phyloP scores from a whole-genome alignment of 2,113 vertebrate genomes.

The Natator depressus region DNA sequence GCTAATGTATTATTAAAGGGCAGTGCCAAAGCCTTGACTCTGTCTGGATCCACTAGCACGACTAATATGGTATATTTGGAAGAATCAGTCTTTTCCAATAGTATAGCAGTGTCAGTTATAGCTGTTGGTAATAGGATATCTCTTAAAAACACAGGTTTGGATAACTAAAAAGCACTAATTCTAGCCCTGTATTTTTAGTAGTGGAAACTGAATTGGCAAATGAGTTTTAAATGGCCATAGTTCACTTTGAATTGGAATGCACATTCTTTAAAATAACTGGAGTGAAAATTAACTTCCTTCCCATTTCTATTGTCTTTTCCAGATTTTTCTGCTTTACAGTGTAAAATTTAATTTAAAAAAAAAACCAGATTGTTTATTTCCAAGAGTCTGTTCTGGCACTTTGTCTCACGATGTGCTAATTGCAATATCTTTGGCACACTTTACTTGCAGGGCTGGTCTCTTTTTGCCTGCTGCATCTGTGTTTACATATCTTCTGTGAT shows the following conservation, averaged over 20 bases:
- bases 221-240: not conserved
- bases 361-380: conserved; percentile 50
- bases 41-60: not conserved
- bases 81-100: not conserved
- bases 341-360: not conserved
- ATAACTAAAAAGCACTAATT: not conserved
- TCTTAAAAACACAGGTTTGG: not conserved
- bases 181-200: not conserved
- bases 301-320: not conserved
- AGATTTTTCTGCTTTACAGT: not conserved
- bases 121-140: not conserved
- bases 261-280: not conserved
- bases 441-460: conserved; percentile 26
- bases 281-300: conserved; percentile 11
- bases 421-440: conserved; percentile 28
- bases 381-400: not conserved
- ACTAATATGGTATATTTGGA: not conserved
- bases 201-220: not conserved
- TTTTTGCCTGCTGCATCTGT: conserved; percentile 67
- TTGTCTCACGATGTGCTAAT: conserved; percentile 6
- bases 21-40: not conserved
- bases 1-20: conserved; percentile 17
- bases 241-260: not conserved
- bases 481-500: conserved; percentile 67
- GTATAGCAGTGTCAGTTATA: conserved; percentile 14